These are phyloP conservation scores for Pithys albifrons DNA, from an alignment of 2,113 vertebrate genomes.

Conservation along the genomic window DNA sequence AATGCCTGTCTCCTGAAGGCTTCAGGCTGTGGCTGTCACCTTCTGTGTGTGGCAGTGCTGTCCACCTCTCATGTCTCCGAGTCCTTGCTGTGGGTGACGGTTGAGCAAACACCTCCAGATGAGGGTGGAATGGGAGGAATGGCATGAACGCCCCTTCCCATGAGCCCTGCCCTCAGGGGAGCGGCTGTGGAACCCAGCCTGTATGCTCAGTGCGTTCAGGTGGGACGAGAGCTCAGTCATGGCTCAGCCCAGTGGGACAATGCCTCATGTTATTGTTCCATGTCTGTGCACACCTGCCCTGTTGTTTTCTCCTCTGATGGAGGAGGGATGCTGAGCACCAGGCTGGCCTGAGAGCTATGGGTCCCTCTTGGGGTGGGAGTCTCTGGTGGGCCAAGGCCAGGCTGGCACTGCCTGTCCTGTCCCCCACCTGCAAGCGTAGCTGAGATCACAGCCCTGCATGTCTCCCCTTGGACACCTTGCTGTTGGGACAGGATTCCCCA, in stretches of 20 bases:
- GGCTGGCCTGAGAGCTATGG: no score
- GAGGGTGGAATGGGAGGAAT: background rate
- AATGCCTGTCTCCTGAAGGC: accelerated
- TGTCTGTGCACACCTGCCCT: accelerated
- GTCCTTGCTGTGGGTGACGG: background rate
- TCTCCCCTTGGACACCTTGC: background rate
- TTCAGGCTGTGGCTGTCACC: background rate
- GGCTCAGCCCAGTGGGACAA: background rate
- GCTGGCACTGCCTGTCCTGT: background rate
- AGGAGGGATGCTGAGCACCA: background rate
- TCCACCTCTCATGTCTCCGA: background rate
- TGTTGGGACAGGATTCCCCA: accelerated
- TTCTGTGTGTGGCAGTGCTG: background rate
- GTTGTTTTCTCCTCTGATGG: background rate
- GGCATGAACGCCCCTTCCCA: background rate
- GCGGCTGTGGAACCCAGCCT: background rate
- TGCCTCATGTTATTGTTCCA: accelerated
- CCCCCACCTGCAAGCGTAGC: no score
- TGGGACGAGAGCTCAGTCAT: background rate
- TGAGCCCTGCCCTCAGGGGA: background rate
- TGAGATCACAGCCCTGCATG: accelerated
- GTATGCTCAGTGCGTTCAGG: background rate
- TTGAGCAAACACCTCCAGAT: background rate
- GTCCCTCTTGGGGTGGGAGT: background rate
- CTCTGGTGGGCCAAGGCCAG: background rate